Percentiles rank a stretch among this genome's conserved stretches.
phyloP scores from a whole-genome alignment of 2,888 invertebrate genomes.

The Drosophila helvetica region DNA sequence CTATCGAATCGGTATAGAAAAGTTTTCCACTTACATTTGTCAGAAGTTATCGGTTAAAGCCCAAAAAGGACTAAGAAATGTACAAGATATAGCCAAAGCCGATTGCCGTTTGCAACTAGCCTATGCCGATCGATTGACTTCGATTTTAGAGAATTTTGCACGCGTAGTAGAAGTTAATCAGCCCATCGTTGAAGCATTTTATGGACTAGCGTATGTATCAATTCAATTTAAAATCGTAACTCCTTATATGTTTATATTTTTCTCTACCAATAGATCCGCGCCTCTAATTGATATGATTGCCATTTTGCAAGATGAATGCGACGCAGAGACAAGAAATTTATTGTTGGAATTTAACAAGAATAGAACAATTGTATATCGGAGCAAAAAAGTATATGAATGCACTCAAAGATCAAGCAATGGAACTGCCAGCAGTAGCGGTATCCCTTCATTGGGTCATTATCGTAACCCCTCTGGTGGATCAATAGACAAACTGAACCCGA shows the following conservation, averaged over 20 bases:
- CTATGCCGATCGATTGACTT: slow-evolving; percentile 93
- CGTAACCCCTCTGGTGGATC: slow-evolving; percentile 82
- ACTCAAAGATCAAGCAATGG: slow-evolving; percentile 79
- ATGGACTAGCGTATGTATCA: slow-evolving; percentile 85
- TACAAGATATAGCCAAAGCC: slow-evolving; percentile 87
- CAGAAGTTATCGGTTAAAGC: slow-evolving; percentile 89
- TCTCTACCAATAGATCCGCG: slow-evolving; percentile 83
- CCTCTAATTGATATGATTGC: slow-evolving; percentile 88
- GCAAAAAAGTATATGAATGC: slow-evolving; percentile 87
- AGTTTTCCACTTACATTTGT: slow-evolving; percentile 94
- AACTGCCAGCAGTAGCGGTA: slow-evolving; percentile 40
- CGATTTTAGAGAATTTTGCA: slow-evolving; percentile 93
- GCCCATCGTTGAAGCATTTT: slow-evolving; percentile 94
- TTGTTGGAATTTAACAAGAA: slow-evolving; percentile 89
- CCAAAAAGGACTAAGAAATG: slow-evolving; percentile 89
- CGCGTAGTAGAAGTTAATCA: slow-evolving; percentile 93
- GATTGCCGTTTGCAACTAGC: slow-evolving; percentile 91
- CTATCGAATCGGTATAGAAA: slow-evolving; percentile 94
- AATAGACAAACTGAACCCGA: slow-evolving; percentile 89
- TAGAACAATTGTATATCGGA: slow-evolving; percentile 87
- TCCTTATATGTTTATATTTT: background rate
- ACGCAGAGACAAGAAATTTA: slow-evolving; percentile 86
- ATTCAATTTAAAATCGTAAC: accelerated
- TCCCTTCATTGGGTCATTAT: slow-evolving; percentile 80
- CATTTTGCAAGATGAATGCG: slow-evolving; percentile 92